These are phyloP conservation scores for Mormyrus proboscirostris DNA, from an alignment of 2,797 vertebrate genomes.

Conservation along the genomic window DNA sequence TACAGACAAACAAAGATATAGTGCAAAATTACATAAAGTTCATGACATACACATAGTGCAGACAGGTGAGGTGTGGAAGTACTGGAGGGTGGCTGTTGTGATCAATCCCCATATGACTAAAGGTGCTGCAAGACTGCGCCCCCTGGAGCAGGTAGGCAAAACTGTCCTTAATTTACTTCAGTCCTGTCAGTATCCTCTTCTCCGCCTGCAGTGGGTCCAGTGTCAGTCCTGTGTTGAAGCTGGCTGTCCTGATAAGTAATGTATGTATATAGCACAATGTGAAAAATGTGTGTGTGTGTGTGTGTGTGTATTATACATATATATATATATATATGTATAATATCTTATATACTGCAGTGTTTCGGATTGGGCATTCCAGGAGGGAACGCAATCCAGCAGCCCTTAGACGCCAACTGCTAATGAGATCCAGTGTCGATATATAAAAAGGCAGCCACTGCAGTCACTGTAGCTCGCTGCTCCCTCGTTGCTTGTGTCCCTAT, in stretches of 20 bases:
- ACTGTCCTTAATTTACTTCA: neutral
- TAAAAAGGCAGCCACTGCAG: neutral
- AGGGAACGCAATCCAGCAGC: neutral
- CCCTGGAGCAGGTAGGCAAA: neutral
- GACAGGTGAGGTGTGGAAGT: neutral
- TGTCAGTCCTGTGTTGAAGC: neutral
- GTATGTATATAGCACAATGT: neutral
- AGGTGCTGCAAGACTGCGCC: neutral
- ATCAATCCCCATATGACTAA: neutral
- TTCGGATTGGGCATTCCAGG: neutral
- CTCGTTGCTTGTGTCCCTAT: neutral
- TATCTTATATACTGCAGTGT: neutral
- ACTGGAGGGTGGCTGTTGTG: neutral
- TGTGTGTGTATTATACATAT: too few relatives aligned
- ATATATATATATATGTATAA: neutral
- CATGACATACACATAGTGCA: neutral
- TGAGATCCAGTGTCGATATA: neutral
- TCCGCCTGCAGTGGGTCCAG: neutral
- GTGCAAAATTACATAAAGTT: neutral
- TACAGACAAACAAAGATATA: neutral
- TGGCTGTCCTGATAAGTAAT: neutral
- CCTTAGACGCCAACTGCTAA: neutral
- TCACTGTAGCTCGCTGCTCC: neutral
- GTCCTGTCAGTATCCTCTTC: neutral
- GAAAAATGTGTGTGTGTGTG: neutral